Conservation (phyloP, 2,113 vertebrate genomes). For the Sapayoa aenigma region DNA sequence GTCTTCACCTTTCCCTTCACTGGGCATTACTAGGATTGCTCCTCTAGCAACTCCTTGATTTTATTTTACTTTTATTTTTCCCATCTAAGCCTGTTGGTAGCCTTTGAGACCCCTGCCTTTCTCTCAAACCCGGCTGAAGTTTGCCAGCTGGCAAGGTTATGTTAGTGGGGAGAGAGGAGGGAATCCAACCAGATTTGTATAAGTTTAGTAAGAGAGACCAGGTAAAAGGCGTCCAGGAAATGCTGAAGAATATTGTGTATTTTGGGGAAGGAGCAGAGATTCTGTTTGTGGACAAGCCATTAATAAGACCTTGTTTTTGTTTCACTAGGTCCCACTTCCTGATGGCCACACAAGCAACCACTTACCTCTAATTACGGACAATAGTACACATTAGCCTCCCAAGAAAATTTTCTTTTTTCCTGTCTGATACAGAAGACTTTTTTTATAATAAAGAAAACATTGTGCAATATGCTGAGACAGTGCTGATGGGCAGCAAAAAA, state of each 20-base stretch:
- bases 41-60: neutral
- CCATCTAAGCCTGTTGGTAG: neutral
- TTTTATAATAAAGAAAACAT: conserved; percentile 74
- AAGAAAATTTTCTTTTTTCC: conserved; percentile 39
- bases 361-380: conserved; percentile 76
- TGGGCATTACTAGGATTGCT: neutral
- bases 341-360: conserved; percentile 79
- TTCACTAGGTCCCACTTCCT: conserved; percentile 62
- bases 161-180: neutral
- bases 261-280: neutral
- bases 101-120: neutral
- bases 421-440: conserved; percentile 68
- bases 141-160: neutral
- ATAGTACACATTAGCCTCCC: conserved; percentile 71
- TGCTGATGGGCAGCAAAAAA: conserved; percentile 50
- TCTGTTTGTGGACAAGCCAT: neutral
- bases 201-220: neutral
- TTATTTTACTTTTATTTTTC: neutral
- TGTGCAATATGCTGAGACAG: conserved; percentile 77
- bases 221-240: neutral
- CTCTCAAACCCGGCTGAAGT: neutral
- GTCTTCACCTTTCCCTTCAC: neutral
- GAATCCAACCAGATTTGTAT: neutral
- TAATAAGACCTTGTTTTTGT: neutral
- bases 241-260: neutral